phyloP scores from a whole-genome alignment of 2,797 vertebrate species.

The Craterocephalus amniculus region DNA sequence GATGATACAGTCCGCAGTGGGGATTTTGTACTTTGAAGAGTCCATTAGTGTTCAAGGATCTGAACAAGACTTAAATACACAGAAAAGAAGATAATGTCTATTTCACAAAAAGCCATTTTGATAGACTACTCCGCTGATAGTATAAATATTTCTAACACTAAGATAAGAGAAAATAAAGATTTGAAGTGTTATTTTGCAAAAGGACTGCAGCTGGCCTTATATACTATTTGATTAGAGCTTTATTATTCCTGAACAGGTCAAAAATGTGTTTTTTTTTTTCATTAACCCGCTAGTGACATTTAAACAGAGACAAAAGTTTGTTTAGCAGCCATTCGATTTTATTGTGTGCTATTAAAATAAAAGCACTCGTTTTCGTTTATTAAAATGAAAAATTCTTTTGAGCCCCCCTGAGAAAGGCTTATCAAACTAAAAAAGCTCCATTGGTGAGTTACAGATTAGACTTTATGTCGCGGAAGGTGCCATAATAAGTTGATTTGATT shows the following conservation, averaged over 20 bases:
- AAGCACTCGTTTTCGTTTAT: not conserved
- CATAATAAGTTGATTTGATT: not conserved
- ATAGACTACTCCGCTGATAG: not conserved
- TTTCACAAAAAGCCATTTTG: not conserved
- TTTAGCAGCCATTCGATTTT: not conserved
- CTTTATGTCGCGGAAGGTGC: too few relatives aligned
- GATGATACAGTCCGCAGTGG: constrained; percentile 22
- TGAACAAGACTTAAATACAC: constrained; percentile 1
- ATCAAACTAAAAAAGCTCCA: not conserved
- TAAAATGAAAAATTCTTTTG: not conserved
- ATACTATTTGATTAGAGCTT: not conserved
- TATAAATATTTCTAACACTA: not conserved
- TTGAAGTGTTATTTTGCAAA: not conserved
- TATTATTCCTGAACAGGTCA: not conserved
- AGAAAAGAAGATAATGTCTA: not conserved
- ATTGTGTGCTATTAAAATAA: not conserved
- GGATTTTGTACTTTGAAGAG: constrained; percentile 28
- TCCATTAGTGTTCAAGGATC: constrained; percentile 18
- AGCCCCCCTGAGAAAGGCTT: not conserved
- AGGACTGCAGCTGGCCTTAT: not conserved
- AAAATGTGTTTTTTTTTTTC: not conserved
- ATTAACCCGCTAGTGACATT: not conserved
- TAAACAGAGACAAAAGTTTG: not conserved
- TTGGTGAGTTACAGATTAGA: not conserved
- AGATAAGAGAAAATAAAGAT: not conserved